Evolutionary conservation across 2,113 vertebrate genomes (phyloP).

Genomic region (Notarius lentiginosus): DNA sequence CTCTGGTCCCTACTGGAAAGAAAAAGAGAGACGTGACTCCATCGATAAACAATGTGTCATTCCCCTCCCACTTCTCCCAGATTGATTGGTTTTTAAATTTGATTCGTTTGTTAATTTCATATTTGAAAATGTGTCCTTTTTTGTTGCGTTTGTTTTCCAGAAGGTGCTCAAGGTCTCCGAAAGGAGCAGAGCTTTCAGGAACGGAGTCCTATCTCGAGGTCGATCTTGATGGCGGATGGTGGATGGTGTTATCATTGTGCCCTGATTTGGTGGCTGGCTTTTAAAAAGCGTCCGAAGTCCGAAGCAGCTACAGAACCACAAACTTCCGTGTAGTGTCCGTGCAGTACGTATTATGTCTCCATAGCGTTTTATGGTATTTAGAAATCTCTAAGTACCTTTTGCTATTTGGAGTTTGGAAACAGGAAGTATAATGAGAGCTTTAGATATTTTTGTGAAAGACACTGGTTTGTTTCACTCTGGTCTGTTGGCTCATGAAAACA

Average conservation of each 20-base stretch:
- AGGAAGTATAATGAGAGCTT: background rate
- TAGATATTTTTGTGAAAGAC: background rate
- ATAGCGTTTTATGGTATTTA: background rate
- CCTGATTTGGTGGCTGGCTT: background rate
- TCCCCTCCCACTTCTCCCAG: conserved; percentile 48
- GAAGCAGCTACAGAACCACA: background rate
- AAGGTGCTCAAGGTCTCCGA: conserved; percentile 13
- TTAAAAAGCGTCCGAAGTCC: background rate
- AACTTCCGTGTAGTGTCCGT: conserved; percentile 27
- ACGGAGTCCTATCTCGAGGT: conserved; percentile 40
- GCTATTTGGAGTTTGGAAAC: background rate
- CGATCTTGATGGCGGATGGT: conserved; percentile 56
- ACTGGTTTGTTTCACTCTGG: background rate
- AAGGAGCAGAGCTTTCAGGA: conserved; percentile 39
- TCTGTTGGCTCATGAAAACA: background rate
- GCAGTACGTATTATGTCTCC: background rate
- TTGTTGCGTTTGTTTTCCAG: conserved; percentile 34
- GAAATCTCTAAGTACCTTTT: background rate
- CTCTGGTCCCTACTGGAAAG: conserved; percentile 56
- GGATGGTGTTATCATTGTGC: conserved; percentile 48
- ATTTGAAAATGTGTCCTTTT: conserved; percentile 1
- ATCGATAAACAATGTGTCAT: conserved; percentile 60
- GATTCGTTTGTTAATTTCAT: conserved; percentile 34
- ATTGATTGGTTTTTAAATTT: conserved; percentile 63
- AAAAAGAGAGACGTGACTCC: conserved; percentile 51